Conservation (phyloP, 2,113 vertebrate genomes). For the Microcebus jonahi region DNA sequence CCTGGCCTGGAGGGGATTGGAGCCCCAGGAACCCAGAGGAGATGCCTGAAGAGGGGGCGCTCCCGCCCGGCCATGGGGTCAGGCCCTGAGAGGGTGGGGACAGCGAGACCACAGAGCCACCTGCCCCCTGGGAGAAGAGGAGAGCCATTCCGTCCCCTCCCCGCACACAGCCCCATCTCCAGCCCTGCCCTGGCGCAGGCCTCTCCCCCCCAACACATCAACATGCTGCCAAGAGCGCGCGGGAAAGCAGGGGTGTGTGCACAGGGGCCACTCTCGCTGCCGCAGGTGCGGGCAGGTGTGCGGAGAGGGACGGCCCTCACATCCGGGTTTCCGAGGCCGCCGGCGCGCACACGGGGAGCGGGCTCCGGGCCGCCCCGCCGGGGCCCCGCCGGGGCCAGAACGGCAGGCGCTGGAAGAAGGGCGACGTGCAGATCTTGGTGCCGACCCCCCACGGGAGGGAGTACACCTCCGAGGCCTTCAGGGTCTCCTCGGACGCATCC, state of each 20-base stretch:
- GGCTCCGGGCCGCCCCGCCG: not conserved
- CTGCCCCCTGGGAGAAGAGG: not conserved
- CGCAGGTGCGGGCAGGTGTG: rapidly evolving
- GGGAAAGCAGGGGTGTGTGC: not conserved
- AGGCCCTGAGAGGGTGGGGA: not conserved
- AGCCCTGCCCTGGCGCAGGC: not conserved
- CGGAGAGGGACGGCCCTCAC: conserved; percentile 10
- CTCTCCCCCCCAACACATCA: not conserved
- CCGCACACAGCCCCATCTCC: not conserved
- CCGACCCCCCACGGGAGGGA: conserved; percentile 91
- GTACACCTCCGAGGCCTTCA: conserved; percentile 87
- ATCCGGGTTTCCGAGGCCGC: conserved; percentile 71
- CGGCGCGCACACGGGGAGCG: not conserved
- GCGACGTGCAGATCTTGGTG: conserved; percentile 81
- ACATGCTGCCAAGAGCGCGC: rapidly evolving
- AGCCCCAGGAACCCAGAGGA: not conserved
- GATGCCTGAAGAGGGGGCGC: rapidly evolving
- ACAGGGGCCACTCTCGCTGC: no score
- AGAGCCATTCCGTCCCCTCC: not conserved
- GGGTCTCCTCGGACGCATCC: conserved; percentile 77
- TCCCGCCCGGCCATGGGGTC: not conserved
- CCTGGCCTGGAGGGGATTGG: not conserved
- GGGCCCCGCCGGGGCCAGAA: conserved; percentile 87
- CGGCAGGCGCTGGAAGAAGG: conserved; percentile 88
- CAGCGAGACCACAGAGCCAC: not conserved